Base-by-base conservation (phyloP, 2,888 invertebrate genomes). In the Atethmia centrago region DNA sequence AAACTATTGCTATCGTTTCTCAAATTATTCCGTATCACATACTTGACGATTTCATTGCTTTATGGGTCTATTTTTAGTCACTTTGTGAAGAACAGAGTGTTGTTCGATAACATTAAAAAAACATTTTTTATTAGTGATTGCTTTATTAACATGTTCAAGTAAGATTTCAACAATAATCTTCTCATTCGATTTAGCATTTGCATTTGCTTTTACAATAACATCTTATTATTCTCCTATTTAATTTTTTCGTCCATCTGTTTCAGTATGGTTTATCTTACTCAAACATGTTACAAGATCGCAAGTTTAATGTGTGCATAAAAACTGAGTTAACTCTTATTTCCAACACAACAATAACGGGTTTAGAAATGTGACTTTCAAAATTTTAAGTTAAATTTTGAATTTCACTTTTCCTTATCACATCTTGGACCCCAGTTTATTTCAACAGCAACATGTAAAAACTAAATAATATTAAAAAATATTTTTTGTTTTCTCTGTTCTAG, bases 371-470 rank as follows among this genome's bases (percentile, higher is more conserved):
- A 83, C 82, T 84, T 88, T 85, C 84, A 87, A 88, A 87, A 86
- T 75, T 61, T 47, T 49, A 63, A 28, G 74, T 59, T 25, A 47
- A 70, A 85, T 88, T 91, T 89, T 88, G 90, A 92, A 91, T 90
- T 92, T 86, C 87, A 89, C 90, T 88, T 87, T 87, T 85, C 89
- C 85, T 74, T 88, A 91, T 90, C 90, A 92, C 91, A 92, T 90
- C 87, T 95, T 95, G 95, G 95, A 95, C 95, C 95, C 95, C 93
- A 93, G 93, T 91, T 91, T 90, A 90, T 92, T 90, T 89, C 91
- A 93, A 94, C 93, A 94, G 93, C 92, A 94, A 94, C 93, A 91
- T 91, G 89, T 92, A 91, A 92, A 92, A 95, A 94, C 92, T 91
- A 92, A 95, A 94, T 87, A 90, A 87, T 92, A 86, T 92, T 92